These are phyloP conservation scores for Aphelocoma coerulescens DNA, from an alignment of 2,113 vertebrate genomes.

Conservation along the genomic window DNA sequence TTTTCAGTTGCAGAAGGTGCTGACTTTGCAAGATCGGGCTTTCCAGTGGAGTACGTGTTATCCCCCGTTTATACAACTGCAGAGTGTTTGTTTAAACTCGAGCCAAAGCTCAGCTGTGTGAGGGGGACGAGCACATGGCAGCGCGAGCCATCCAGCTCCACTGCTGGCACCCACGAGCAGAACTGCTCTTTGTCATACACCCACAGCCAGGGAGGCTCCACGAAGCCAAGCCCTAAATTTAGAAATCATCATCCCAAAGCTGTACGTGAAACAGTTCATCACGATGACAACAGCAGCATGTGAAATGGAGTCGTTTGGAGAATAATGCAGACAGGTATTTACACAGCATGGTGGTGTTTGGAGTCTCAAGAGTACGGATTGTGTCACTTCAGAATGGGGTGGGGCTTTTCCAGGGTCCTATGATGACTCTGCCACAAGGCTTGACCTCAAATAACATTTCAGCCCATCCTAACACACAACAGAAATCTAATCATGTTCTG, in stretches of 20 bases:
- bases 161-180: not conserved
- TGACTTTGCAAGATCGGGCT: not conserved
- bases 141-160: not conserved
- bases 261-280: not conserved
- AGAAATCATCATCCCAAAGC: not conserved
- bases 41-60: not conserved
- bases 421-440: not conserved
- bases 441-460: not conserved
- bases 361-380: fast-evolving
- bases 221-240: not conserved
- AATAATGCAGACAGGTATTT: not conserved
- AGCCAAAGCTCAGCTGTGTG: not conserved
- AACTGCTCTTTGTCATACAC: not conserved
- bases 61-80: not conserved
- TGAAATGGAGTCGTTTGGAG: not conserved
- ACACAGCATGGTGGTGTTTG: not conserved
- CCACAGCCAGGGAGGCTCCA: not conserved
- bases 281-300: not conserved
- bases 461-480: not conserved
- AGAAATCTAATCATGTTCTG: not conserved
- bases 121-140: not conserved
- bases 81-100: not conserved
- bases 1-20: not conserved
- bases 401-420: not conserved
- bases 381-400: not conserved